A percentile compares a stretch with the other conserved stretches of the same genome.
Evolutionary conservation across 1,140 invertebrate genomes (phyloP).

Genomic region (Contarinia nasturtii): DNA sequence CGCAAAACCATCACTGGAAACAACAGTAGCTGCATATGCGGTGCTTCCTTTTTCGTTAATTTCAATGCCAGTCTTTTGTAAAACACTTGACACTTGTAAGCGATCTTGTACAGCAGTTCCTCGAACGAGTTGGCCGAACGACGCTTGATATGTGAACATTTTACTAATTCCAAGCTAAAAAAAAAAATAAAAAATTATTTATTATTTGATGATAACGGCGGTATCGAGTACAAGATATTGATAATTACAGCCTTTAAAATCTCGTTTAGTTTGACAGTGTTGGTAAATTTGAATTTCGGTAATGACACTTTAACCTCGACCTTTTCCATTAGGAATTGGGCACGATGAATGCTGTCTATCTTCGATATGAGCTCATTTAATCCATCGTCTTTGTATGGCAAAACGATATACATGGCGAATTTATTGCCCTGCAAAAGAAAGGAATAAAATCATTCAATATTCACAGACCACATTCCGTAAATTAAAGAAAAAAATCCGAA

Average conservation of each 20-base stretch:
- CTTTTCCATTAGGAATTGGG: slow-evolving; percentile 35
- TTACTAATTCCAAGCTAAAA: slow-evolving; percentile 43
- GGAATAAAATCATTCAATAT: slow-evolving; percentile 4
- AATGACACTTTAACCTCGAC: slow-evolving; percentile 38
- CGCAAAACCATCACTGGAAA: too few relatives aligned
- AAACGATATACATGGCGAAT: slow-evolving; percentile 48
- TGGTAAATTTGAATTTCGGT: slow-evolving; percentile 62
- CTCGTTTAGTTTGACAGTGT: slow-evolving; percentile 36
- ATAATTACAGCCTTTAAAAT: slow-evolving; percentile 37
- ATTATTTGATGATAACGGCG: background rate
- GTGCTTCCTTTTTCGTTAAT: slow-evolving; percentile 67
- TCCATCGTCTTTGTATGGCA: slow-evolving; percentile 42
- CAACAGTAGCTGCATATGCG: slow-evolving; percentile 58
- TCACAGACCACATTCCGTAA: too few relatives aligned
- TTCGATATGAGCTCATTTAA: slow-evolving; percentile 33
- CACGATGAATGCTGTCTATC: slow-evolving; percentile 34
- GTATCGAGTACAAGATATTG: background rate
- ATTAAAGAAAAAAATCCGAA: too few relatives aligned
- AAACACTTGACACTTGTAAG: slow-evolving; percentile 45
- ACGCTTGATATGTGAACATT: slow-evolving; percentile 46
- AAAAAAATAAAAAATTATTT: background rate
- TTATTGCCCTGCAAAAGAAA: slow-evolving; percentile 37
- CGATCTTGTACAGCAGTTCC: slow-evolving; percentile 26
- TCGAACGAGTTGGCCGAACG: slow-evolving; percentile 38
- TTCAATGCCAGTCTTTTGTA: slow-evolving; percentile 67